These are phyloP conservation scores for Villa cingulata DNA, from an alignment of 2,888 invertebrate species.

Conservation along the genomic window DNA sequence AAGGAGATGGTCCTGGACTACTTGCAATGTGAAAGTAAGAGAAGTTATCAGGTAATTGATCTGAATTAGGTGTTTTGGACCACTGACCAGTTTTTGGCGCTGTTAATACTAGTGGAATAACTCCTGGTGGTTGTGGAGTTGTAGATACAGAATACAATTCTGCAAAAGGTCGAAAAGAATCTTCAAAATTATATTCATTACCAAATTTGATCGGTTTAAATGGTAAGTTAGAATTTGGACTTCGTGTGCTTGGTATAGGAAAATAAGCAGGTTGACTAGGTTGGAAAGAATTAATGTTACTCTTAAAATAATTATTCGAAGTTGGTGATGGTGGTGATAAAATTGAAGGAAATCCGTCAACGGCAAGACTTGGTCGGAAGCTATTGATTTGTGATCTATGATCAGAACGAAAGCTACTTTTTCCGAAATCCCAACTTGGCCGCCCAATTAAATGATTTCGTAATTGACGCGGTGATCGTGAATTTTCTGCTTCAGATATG, in stretches of 20 bases:
- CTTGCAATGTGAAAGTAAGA: conserved; percentile 33
- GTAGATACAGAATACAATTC: conserved; percentile 25
- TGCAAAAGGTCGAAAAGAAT: conserved; percentile 11
- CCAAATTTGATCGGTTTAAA: neutral
- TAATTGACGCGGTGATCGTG: neutral
- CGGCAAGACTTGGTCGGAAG: neutral
- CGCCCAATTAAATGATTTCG: neutral
- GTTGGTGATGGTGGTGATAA: neutral
- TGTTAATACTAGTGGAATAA: conserved; percentile 14
- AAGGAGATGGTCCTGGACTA: conserved; percentile 11
- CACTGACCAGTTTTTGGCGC: conserved; percentile 26
- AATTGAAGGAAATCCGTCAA: neutral
- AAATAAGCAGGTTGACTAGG: neutral
- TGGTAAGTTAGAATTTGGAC: neutral
- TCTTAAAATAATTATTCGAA: neutral
- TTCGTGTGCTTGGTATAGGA: neutral
- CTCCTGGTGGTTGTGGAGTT: conserved; percentile 17
- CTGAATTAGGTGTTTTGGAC: conserved; percentile 8
- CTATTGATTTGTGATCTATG: neutral
- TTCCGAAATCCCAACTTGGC: neutral
- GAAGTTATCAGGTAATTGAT: conserved; percentile 25
- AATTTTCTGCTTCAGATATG: no score
- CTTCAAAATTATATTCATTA: neutral
- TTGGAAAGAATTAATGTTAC: neutral
- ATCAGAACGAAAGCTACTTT: neutral